Evolutionary conservation across 2,888 invertebrate genomes (phyloP).

Genomic region (Cotesia congregata): DNA sequence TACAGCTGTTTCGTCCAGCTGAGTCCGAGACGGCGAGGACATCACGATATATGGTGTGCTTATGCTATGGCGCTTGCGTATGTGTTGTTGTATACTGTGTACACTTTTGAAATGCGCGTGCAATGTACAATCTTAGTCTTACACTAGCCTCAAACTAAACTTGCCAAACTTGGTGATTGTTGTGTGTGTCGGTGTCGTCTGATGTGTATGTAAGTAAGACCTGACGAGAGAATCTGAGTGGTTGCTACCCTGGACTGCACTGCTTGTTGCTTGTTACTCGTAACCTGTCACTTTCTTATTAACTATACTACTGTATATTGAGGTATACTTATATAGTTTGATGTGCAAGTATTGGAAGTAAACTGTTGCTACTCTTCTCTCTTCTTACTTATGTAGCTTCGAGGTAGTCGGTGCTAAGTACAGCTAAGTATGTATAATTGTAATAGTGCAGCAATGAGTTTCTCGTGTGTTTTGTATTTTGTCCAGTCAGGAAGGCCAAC

Average conservation of each 20-base stretch:
- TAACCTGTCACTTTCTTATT: not conserved
- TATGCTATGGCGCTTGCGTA: slow-evolving; percentile 42
- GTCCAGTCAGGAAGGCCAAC: not conserved
- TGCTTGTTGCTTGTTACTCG: not conserved
- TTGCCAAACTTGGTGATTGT: not conserved
- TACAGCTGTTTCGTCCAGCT: slow-evolving; percentile 74
- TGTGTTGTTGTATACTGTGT: slow-evolving; percentile 11
- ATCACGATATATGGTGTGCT: slow-evolving; percentile 46
- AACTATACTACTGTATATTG: not conserved
- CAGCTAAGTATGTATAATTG: not conserved
- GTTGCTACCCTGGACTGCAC: not conserved
- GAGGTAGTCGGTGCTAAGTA: not conserved
- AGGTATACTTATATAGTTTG: no score
- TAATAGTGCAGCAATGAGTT: not conserved
- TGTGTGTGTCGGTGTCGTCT: not conserved
- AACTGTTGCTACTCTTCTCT: not conserved
- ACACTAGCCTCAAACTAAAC: not conserved
- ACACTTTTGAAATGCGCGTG: not conserved
- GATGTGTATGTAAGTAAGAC: not conserved
- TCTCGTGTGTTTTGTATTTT: not conserved
- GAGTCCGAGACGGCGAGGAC: slow-evolving; percentile 53
- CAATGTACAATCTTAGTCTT: not conserved
- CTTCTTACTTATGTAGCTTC: not conserved
- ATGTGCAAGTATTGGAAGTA: no score
- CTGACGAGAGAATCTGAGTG: not conserved